Percentiles rank a stretch among this genome's conserved stretches.
These are phyloP conservation scores for Betta splendens DNA, from an alignment of 2,797 vertebrate species.

Conservation along the genomic window DNA sequence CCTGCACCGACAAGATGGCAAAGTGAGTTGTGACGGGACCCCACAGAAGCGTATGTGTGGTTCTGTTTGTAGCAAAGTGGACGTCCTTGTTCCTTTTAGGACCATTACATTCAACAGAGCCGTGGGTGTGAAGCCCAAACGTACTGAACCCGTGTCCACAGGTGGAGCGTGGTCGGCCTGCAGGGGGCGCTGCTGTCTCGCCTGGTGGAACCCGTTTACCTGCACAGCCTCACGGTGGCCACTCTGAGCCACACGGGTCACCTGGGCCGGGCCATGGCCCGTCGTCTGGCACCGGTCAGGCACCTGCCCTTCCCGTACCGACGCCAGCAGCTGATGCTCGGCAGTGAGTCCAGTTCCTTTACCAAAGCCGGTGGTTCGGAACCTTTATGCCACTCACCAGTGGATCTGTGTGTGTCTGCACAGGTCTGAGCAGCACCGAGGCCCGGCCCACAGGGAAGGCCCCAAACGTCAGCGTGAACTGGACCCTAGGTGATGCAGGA, in stretches of 20 bases:
- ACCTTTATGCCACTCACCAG: not conserved
- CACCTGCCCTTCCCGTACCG: constrained; percentile 84
- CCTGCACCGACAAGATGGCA: constrained; percentile 94
- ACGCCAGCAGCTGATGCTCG: constrained; percentile 87
- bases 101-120: too few species aligned
- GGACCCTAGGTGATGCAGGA: constrained; percentile 79
- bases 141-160: too few species aligned
- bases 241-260: constrained; percentile 89
- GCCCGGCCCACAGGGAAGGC: constrained; percentile 80
- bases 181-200: constrained; percentile 91
- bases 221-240: constrained; percentile 89
- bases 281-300: constrained; percentile 81
- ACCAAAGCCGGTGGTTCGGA: too few species aligned
- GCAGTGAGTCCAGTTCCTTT: constrained; percentile 86
- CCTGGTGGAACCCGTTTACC: constrained; percentile 90
- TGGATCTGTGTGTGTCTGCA: not conserved
- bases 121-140: too few species aligned
- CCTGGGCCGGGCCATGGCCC: constrained; percentile 85
- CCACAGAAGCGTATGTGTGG: too few species aligned
- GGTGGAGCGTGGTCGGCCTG: constrained; percentile 90
- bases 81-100: too few species aligned
- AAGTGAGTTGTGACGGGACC: too few species aligned
- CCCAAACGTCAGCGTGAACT: constrained; percentile 85
- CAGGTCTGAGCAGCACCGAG: constrained; percentile 82
- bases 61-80: too few species aligned